These are phyloP conservation scores for Bursaphelenchus okinawaensis DNA, from an alignment of 2,888 invertebrate species.

Conservation along the genomic window DNA sequence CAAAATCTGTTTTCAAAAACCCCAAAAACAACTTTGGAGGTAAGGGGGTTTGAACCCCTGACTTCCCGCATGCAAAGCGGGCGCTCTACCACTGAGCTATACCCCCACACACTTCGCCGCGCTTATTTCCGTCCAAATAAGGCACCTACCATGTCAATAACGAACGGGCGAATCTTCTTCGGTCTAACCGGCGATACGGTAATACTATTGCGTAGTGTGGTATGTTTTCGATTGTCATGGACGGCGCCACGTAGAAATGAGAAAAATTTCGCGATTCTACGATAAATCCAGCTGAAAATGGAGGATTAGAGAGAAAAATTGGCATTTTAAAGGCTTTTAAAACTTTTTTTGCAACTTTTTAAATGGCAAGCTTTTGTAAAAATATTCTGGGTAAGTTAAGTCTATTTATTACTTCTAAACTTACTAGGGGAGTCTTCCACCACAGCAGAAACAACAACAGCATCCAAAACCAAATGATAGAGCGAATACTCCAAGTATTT, in stretches of 20 bases:
- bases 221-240: neutral
- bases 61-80: neutral
- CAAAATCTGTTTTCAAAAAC: neutral
- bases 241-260: neutral
- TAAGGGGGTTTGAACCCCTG: neutral
- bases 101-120: neutral
- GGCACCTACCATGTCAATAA: neutral
- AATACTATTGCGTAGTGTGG: neutral
- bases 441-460: slow-evolving; percentile 54
- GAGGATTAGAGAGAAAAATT: neutral
- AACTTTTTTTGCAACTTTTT: no score
- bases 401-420: slow-evolving; percentile 5
- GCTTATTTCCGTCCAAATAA: no score
- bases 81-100: slow-evolving; percentile 24
- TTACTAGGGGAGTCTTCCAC: slow-evolving; percentile 43
- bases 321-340: neutral
- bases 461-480: slow-evolving; percentile 55
- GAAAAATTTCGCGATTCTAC: neutral
- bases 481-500: slow-evolving; percentile 47
- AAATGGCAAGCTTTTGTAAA: no score
- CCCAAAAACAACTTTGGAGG: neutral
- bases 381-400: neutral
- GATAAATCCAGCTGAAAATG: neutral
- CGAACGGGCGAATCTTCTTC: neutral
- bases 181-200: neutral